Percentiles rank a stretch among this genome's conserved stretches.
These are phyloP conservation scores for Rhyacichthys aspro DNA, from an alignment of 2,797 vertebrate species.

Conservation along the genomic window DNA sequence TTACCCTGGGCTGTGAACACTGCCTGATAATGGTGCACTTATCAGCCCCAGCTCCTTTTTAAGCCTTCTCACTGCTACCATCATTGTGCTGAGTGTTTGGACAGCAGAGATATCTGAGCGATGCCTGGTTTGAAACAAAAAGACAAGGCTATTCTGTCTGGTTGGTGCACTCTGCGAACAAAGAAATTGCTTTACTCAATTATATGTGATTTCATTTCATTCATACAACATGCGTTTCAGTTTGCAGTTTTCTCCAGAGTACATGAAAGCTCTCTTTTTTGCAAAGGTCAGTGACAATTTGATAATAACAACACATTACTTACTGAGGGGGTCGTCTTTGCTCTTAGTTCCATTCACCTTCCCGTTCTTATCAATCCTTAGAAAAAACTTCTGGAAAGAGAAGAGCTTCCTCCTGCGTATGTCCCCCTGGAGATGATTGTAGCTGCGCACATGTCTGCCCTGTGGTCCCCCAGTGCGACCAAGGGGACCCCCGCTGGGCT, in stretches of 20 bases:
- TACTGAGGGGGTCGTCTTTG: constrained; percentile 93
- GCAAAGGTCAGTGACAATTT: not conserved
- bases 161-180: not conserved
- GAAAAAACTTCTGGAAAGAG: constrained; percentile 96
- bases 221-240: too few relatives aligned
- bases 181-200: not conserved
- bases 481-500: constrained; percentile 80
- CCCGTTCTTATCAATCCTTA: constrained; percentile 91
- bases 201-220: not conserved
- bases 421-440: constrained; percentile 93
- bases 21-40: constrained; percentile 66
- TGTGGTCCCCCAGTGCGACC: constrained; percentile 67
- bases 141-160: constrained; percentile 2
- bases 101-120: constrained; percentile 71
- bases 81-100: constrained; percentile 78
- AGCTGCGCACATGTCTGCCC: constrained; percentile 94
- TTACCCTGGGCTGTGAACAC: constrained; percentile 78
- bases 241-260: too few relatives aligned
- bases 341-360: constrained; percentile 94
- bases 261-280: too few relatives aligned
- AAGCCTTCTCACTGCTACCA: constrained; percentile 71
- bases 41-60: constrained; percentile 72
- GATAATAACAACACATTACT: constrained; percentile 60
- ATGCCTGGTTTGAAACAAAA: constrained; percentile 76
- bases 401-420: constrained; percentile 93